Evolutionary conservation across 2,797 vertebrate species (phyloP).

Genomic region (Sardinella longiceps): DNA sequence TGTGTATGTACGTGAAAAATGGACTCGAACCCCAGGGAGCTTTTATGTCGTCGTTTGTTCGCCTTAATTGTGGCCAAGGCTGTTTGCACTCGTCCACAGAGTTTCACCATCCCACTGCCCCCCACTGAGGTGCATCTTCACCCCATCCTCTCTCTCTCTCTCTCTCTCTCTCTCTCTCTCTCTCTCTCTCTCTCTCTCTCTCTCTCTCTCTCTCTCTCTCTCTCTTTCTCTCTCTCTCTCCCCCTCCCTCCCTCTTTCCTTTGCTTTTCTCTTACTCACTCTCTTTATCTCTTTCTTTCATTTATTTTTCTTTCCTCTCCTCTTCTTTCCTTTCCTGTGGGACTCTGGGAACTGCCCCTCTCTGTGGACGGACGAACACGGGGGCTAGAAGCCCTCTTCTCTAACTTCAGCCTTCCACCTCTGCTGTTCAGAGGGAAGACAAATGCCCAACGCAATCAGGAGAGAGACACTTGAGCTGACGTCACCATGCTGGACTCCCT

Average conservation of each 20-base stretch:
- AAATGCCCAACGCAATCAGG: slow-evolving; percentile 40
- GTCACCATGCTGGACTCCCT: slow-evolving; percentile 36
- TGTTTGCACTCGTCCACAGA: slow-evolving; percentile 43
- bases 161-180: not conserved
- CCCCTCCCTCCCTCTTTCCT: not conserved
- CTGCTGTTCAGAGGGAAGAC: slow-evolving; percentile 45
- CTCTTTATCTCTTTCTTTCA: not conserved
- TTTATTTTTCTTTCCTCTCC: not conserved
- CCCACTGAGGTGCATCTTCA: slow-evolving; percentile 8
- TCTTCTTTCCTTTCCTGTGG: slow-evolving; percentile 6
- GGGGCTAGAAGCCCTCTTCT: slow-evolving; percentile 34
- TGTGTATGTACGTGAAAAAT: slow-evolving; percentile 51
- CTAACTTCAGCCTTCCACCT: slow-evolving; percentile 39
- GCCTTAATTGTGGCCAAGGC: slow-evolving; percentile 70
- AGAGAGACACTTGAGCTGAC: slow-evolving; percentile 28
- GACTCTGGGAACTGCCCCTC: slow-evolving; percentile 25
- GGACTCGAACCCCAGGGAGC: slow-evolving; percentile 53
- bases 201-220: not conserved
- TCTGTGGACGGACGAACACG: not conserved
- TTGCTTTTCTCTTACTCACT: not conserved
- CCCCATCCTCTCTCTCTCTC: not conserved
- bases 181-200: not conserved
- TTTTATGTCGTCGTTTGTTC: slow-evolving; percentile 41
- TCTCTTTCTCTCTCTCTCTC: not conserved
- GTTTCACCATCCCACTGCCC: slow-evolving; percentile 54